phyloP scores from a whole-genome alignment of 1,140 invertebrate species.

The Dreissena polymorpha region DNA sequence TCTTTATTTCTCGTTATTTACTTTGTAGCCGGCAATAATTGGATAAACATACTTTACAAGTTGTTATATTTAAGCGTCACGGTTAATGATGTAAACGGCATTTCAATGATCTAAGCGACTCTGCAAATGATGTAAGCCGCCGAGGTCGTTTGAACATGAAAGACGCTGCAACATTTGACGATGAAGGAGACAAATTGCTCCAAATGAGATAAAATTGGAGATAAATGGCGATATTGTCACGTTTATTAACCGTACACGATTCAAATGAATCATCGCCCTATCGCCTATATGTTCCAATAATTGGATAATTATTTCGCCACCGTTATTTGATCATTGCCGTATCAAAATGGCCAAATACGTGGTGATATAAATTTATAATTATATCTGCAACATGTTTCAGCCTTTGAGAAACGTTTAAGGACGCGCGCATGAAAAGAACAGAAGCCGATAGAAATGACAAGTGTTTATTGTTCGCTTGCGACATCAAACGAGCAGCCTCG shows the following conservation, averaged over 20 bases:
- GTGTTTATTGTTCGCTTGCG: too few species aligned
- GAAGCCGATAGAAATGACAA: too few species aligned
- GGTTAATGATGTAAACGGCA: not conserved
- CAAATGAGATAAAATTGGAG: slow-evolving; percentile 42
- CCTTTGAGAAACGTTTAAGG: too few species aligned
- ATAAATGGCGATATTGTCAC: slow-evolving; percentile 32
- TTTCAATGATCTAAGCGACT: slow-evolving; percentile 7
- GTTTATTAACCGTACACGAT: slow-evolving; percentile 1
- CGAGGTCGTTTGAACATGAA: slow-evolving; percentile 29
- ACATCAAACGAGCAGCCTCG: too few species aligned
- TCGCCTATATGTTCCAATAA: too few species aligned
- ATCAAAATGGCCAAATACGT: too few species aligned
- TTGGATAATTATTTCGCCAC: too few species aligned
- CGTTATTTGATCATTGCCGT: too few species aligned
- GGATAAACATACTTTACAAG: slow-evolving; percentile 46
- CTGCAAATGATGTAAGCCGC: slow-evolving; percentile 34
- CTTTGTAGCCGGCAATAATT: slow-evolving; percentile 32
- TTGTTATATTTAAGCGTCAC: too few species aligned
- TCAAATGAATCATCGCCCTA: not conserved
- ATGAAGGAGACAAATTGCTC: slow-evolving; percentile 37
- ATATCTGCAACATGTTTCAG: too few species aligned
- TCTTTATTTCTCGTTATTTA: slow-evolving; percentile 20
- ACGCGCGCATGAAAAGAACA: too few species aligned
- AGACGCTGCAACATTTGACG: slow-evolving; percentile 38
- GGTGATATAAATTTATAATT: too few species aligned